Conservation (phyloP, 2,797 vertebrate species). For the Anguilla megastoma region DNA sequence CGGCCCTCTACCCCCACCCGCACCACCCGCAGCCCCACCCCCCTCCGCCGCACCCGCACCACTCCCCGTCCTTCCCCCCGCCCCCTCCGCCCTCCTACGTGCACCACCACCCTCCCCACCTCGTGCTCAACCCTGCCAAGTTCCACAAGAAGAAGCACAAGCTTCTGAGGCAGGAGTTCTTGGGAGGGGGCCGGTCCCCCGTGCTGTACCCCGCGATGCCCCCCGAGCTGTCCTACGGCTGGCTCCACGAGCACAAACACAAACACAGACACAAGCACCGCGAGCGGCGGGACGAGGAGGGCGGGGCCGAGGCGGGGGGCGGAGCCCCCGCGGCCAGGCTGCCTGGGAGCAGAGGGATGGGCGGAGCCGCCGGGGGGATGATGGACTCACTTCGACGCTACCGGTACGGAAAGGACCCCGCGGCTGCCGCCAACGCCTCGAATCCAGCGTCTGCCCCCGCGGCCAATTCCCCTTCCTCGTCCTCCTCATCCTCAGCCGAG, state of each 20-base stretch:
- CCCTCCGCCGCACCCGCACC: conserved; percentile 52
- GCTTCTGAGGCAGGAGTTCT: conserved; percentile 83
- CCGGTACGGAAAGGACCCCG: conserved; percentile 78
- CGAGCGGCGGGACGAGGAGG: conserved; percentile 73
- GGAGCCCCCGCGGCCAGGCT: conserved; percentile 46
- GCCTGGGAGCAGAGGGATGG: conserved; percentile 43
- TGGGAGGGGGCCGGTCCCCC: conserved; percentile 70
- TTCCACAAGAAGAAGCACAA: conserved; percentile 94
- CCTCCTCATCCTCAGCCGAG: conserved; percentile 68
- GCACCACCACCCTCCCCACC: conserved; percentile 87
- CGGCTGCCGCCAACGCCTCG: conserved; percentile 59
- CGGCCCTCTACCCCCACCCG: conserved; percentile 84
- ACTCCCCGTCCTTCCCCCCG: conserved; percentile 80
- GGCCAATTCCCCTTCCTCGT: conserved; percentile 68
- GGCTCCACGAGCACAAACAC: conserved; percentile 84
- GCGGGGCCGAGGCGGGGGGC: conserved; percentile 41
- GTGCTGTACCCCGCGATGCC: conserved; percentile 75
- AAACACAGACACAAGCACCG: conserved; percentile 89
- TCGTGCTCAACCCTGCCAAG: conserved; percentile 91
- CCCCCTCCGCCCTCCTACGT: conserved; percentile 79
- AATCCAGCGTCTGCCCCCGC: conserved; percentile 66
- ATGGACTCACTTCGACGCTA: conserved; percentile 84
- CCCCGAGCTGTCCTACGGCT: conserved; percentile 84
- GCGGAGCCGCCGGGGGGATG: conserved; percentile 59
- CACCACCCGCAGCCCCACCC: conserved; percentile 57